phyloP scores from a whole-genome alignment of 1,140 invertebrate genomes.

The Diachasma alloeum region DNA sequence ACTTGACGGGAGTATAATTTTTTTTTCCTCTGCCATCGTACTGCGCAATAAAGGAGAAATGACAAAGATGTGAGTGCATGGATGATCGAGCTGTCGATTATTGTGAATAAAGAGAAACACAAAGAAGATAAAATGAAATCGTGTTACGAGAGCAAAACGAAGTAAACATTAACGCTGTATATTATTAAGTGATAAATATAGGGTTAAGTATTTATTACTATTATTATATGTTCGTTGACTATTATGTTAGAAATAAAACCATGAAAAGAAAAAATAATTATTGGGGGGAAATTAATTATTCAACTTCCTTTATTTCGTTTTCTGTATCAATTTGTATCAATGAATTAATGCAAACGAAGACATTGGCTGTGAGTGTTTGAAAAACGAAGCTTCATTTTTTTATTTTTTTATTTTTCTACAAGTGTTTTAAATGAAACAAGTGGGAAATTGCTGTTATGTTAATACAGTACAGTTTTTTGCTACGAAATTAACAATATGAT shows the following conservation, averaged over 20 bases:
- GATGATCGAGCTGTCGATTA: conserved; percentile 13
- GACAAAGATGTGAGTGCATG: not conserved
- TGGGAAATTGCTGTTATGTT: no score
- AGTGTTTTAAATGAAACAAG: no score
- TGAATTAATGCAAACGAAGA: no score
- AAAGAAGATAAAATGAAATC: not conserved
- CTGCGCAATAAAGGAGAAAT: conserved; percentile 22
- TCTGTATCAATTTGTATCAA: no score
- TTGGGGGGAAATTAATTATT: no score
- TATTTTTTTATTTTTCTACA: no score
- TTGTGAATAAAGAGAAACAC: not conserved
- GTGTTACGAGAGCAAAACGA: not conserved
- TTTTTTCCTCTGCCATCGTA: not conserved
- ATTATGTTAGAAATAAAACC: conserved; percentile 56
- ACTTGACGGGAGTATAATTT: not conserved
- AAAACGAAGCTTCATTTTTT: no score
- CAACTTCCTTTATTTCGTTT: not conserved
- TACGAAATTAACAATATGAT: no score
- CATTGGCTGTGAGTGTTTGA: no score
- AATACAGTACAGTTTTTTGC: no score
- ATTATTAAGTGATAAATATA: conserved; percentile 44
- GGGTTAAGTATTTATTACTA: conserved; percentile 40
- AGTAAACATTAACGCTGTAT: conserved; percentile 39
- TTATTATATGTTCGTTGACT: conserved; percentile 56
- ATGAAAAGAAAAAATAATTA: conserved; percentile 13